Conservation (phyloP, 2,797 vertebrate genomes). For the Neostethus bicornis region DNA sequence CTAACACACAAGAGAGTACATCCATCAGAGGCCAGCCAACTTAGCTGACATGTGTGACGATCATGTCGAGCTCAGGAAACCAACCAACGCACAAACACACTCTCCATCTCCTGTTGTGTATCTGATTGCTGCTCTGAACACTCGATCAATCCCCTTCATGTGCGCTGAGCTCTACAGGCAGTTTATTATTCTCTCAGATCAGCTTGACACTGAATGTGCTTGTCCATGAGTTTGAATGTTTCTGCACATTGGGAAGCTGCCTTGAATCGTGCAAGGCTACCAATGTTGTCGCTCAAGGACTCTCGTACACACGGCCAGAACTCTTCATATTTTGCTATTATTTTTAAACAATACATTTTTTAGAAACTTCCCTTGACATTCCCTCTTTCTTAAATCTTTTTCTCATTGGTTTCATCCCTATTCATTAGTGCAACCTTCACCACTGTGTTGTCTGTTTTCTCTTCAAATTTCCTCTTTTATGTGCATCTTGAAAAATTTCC, state of each 20-base stretch:
- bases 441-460: conserved; percentile 33
- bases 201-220: conserved; percentile 15
- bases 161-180: conserved; percentile 41
- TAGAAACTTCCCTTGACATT: conserved; percentile 45
- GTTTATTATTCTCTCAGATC: conserved; percentile 33
- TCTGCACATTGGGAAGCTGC: not conserved
- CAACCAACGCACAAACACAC: conserved; percentile 13
- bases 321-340: not conserved
- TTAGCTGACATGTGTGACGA: conserved; percentile 5
- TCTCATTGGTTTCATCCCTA: conserved; percentile 9
- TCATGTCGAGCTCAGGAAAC: conserved; percentile 25
- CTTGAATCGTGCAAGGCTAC: conserved; percentile 25
- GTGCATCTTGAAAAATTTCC: conserved; percentile 53
- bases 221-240: conserved; percentile 10
- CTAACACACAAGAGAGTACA: not conserved
- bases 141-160: conserved; percentile 35
- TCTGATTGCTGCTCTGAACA: conserved; percentile 43
- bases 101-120: conserved; percentile 27
- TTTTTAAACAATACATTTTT: conserved; percentile 30
- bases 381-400: conserved; percentile 14
- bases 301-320: conserved; percentile 3
- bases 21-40: conserved; percentile 11
- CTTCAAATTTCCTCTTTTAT: conserved; percentile 34
- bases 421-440: conserved; percentile 63
- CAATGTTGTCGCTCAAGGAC: conserved; percentile 48